Evolutionary conservation across 2,113 vertebrate genomes (phyloP).

Genomic region (Poicephalus gulielmi): DNA sequence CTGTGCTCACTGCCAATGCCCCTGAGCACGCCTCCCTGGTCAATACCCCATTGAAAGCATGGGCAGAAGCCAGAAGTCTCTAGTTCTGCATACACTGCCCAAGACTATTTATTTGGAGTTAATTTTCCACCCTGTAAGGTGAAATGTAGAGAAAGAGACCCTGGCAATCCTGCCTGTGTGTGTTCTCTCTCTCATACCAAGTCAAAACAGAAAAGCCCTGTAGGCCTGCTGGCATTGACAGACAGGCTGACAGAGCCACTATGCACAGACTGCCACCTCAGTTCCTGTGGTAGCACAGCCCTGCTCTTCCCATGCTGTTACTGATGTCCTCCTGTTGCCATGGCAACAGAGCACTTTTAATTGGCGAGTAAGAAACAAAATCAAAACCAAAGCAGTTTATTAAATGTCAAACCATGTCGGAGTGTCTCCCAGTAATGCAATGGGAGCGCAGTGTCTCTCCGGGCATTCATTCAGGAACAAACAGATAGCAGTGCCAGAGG

Average conservation of each 20-base stretch:
- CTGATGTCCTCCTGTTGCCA: not conserved
- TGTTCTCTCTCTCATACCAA: not conserved
- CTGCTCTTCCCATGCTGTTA: not conserved
- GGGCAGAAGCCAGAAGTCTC: not conserved
- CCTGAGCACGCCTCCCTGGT: not conserved
- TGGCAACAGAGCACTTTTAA: not conserved
- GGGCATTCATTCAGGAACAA: not conserved
- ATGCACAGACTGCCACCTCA: not conserved
- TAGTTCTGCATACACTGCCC: fast-evolving
- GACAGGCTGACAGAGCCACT: not conserved
- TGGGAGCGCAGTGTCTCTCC: fast-evolving
- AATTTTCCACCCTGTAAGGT: not conserved
- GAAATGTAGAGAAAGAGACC: not conserved
- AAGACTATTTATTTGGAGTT: not conserved
- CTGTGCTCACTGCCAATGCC: fast-evolving
- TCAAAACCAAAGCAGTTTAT: not conserved
- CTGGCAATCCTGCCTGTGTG: not conserved
- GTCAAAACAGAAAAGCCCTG: not conserved
- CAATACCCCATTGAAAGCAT: not conserved
- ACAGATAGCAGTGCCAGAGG: not conserved
- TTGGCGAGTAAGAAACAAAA: not conserved
- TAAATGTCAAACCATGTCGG: not conserved
- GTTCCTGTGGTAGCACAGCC: not conserved
- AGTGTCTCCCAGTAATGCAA: not conserved
- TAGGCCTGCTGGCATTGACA: not conserved